A percentile compares a stretch with the other conserved stretches of the same genome.
Conservation (phyloP, 2,888 invertebrate species). For the Hipparchia sbordonii region DNA sequence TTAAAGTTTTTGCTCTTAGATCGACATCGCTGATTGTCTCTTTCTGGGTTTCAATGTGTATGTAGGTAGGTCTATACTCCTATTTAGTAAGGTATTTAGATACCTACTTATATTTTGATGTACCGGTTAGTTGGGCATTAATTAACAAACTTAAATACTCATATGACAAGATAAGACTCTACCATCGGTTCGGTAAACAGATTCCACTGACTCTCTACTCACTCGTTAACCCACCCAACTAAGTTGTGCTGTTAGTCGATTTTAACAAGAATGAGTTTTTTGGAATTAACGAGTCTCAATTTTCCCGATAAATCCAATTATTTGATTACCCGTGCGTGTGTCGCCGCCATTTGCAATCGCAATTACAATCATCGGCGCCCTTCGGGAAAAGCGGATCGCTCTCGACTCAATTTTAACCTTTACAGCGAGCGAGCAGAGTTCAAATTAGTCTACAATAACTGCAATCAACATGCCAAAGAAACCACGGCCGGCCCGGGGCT, state of each 20-base stretch:
- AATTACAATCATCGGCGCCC: conserved; percentile 63
- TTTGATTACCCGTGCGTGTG: conserved; percentile 69
- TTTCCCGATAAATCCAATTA: conserved; percentile 46
- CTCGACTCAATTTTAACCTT: conserved; percentile 35
- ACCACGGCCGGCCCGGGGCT: conserved; percentile 68
- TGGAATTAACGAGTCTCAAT: conserved; percentile 29
- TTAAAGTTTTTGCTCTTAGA: neutral
- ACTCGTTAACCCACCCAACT: too few relatives aligned
- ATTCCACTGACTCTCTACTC: too few relatives aligned
- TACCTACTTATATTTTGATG: too few relatives aligned
- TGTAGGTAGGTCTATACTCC: too few relatives aligned
- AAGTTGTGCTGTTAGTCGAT: neutral
- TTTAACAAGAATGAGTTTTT: neutral
- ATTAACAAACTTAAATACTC: too few relatives aligned
- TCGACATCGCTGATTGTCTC: too few relatives aligned
- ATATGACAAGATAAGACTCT: too few relatives aligned
- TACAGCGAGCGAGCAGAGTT: conserved; percentile 48
- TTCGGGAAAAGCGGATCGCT: conserved; percentile 36
- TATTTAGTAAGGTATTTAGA: too few relatives aligned
- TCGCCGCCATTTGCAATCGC: conserved; percentile 77
- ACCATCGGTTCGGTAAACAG: too few relatives aligned
- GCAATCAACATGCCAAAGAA: conserved; percentile 46
- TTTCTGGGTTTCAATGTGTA: too few relatives aligned
- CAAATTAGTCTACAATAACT: conserved; percentile 46
- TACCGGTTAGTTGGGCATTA: too few relatives aligned